Evolutionary conservation across 2,797 vertebrate species (phyloP).

Genomic region (Semaprochilodus insignis): DNA sequence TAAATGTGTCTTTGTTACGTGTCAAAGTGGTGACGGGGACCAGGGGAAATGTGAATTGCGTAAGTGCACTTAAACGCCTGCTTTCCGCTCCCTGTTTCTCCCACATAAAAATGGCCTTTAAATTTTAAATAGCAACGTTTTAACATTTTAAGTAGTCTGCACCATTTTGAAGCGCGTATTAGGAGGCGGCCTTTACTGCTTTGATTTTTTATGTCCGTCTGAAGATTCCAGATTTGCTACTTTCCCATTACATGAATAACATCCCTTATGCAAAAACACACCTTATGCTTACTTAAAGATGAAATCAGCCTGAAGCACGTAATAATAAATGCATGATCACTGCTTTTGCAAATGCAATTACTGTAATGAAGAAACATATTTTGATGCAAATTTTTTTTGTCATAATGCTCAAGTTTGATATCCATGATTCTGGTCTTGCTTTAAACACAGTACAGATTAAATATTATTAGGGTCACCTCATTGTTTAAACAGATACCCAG

Average conservation of each 20-base stretch:
- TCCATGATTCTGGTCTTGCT: no score
- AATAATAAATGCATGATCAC: no score
- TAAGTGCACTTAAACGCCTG: background rate
- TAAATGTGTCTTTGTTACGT: slow-evolving; percentile 10
- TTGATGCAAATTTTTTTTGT: no score
- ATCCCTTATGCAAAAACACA: no score
- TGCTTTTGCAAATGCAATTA: no score
- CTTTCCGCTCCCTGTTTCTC: background rate
- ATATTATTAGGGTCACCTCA: no score
- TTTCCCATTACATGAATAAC: background rate
- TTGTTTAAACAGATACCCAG: no score
- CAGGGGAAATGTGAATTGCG: slow-evolving; percentile 25
- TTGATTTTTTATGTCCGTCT: background rate
- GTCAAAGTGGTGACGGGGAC: slow-evolving; percentile 1
- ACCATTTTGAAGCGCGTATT: background rate
- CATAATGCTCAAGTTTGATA: no score
- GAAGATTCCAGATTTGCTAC: background rate
- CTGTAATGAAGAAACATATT: no score
- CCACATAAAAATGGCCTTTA: slow-evolving; percentile 4
- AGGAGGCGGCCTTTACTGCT: background rate
- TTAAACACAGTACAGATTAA: no score
- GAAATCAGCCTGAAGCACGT: no score
- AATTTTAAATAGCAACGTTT: slow-evolving; percentile 16
- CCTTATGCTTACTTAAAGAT: no score
- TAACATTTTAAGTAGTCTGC: background rate